Conservation (phyloP, 1,140 invertebrate genomes). For the Caenorhabditis elegans region DNA sequence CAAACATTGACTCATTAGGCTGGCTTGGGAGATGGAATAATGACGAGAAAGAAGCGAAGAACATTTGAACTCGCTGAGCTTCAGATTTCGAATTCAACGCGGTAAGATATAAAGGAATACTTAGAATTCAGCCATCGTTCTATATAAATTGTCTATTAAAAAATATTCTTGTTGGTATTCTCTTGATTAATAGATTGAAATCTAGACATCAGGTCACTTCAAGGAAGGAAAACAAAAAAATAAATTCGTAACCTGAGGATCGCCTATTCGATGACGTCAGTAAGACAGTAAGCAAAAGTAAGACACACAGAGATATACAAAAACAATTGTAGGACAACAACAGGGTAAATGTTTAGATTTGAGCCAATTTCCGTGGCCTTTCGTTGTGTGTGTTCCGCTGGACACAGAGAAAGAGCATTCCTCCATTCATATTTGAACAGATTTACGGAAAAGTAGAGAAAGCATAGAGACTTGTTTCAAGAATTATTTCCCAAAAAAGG, state of each 20-base stretch:
- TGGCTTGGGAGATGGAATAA: not conserved
- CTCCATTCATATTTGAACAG: constrained; percentile 9
- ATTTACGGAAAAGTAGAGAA: not conserved
- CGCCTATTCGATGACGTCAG: not conserved
- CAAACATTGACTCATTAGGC: constrained; percentile 22
- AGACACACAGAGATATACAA: not conserved
- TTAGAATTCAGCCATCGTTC: no score
- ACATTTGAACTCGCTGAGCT: no score
- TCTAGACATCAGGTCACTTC: not conserved
- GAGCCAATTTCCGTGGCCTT: not conserved
- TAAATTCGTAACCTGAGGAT: not conserved
- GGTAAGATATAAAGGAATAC: no score
- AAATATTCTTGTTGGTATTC: no score
- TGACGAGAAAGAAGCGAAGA: no score
- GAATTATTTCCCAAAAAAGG: not conserved
- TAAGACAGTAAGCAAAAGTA: not conserved
- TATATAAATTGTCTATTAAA: no score
- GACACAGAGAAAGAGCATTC: not conserved
- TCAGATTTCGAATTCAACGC: not conserved
- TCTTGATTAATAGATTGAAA: not conserved
- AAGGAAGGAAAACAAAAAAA: not conserved
- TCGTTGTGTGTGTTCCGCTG: no score
- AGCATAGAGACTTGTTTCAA: not conserved
- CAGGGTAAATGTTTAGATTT: constrained; percentile 9
- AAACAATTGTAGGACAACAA: not conserved